Conservation (phyloP, 1,140 invertebrate genomes). For the Ceratoteleas bidentatus region DNA sequence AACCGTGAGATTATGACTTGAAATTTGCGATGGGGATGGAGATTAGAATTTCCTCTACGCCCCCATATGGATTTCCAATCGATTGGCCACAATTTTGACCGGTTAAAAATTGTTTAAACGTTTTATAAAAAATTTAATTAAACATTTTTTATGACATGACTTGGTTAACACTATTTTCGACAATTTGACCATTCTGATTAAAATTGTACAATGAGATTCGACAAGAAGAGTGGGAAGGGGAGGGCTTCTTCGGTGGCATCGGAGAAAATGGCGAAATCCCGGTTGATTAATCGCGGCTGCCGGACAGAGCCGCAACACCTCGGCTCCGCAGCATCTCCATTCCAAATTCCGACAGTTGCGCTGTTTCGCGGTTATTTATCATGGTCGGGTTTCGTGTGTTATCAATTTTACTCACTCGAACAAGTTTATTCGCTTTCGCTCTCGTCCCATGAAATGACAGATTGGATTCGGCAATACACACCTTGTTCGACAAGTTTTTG, state of each 20-base stretch:
- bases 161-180: too few relatives aligned
- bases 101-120: too few relatives aligned
- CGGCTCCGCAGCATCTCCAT: slow-evolving; percentile 25
- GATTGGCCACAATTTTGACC: too few relatives aligned
- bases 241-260: slow-evolving; percentile 48
- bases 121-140: too few relatives aligned
- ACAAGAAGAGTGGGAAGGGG: slow-evolving; percentile 16
- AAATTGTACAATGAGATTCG: background rate
- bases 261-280: slow-evolving; percentile 68
- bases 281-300: slow-evolving; percentile 71
- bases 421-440: background rate
- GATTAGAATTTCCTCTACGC: too few relatives aligned
- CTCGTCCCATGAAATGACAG: background rate
- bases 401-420: slow-evolving; percentile 1
- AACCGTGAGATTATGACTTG: too few relatives aligned
- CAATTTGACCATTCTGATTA: too few relatives aligned
- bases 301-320: slow-evolving; percentile 5
- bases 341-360: slow-evolving; percentile 9
- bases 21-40: too few relatives aligned
- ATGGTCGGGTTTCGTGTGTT: slow-evolving; percentile 6
- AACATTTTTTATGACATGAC: too few relatives aligned
- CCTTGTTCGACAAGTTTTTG: background rate
- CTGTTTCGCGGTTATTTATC: slow-evolving; percentile 29
- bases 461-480: background rate
- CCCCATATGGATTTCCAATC: too few relatives aligned